These are phyloP conservation scores for Pluvialis apricaria DNA, from an alignment of 2,113 vertebrate species.

Conservation along the genomic window DNA sequence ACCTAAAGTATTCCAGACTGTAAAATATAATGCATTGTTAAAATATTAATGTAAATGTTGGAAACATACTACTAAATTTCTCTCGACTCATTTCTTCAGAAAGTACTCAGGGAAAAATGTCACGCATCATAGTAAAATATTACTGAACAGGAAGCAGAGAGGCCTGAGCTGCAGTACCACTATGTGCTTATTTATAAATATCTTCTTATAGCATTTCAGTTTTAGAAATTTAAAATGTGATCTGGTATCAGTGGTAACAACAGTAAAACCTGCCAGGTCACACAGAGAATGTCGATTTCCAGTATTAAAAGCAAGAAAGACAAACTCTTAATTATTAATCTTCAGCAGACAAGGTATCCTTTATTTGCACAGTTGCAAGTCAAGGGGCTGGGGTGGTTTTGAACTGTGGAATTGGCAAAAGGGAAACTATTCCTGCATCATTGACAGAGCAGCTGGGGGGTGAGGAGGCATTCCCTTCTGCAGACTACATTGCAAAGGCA, in stretches of 20 bases:
- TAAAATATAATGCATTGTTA: background rate
- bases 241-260: background rate
- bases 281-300: background rate
- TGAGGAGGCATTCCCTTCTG: background rate
- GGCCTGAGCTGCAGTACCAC: background rate
- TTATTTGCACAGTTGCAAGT: background rate
- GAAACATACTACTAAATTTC: background rate
- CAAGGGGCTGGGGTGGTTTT: background rate
- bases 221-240: background rate
- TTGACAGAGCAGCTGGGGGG: fast-evolving
- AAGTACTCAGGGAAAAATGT: background rate
- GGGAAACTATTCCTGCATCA: background rate
- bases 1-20: background rate
- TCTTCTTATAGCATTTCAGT: background rate
- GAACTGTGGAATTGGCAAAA: background rate
- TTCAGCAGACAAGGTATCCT: background rate
- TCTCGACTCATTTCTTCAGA: background rate
- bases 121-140: background rate
- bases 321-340: background rate
- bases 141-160: background rate
- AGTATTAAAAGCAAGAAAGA: background rate
- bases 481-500: background rate
- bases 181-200: background rate
- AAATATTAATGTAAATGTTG: background rate
- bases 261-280: background rate